Conservation (phyloP, 2,888 invertebrate genomes). For the Globia sparganii region DNA sequence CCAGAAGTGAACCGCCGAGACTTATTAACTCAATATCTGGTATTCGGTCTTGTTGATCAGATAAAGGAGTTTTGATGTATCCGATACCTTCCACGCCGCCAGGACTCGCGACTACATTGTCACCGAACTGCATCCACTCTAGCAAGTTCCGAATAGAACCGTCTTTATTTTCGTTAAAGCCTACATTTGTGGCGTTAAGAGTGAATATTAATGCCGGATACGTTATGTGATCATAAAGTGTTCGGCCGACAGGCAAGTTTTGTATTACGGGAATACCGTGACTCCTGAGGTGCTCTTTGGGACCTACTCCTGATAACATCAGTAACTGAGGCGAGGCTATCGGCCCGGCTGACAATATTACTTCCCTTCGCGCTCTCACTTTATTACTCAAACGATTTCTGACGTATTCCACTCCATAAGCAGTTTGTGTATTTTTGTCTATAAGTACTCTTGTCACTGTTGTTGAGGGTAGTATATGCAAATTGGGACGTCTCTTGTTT, state of each 20-base stretch:
- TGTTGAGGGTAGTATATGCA: slow-evolving; percentile 90
- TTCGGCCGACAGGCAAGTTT: slow-evolving; percentile 91
- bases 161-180: slow-evolving; percentile 74
- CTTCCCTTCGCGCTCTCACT: slow-evolving; percentile 91
- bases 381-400: slow-evolving; percentile 81
- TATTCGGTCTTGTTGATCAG: slow-evolving; percentile 85
- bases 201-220: slow-evolving; percentile 93
- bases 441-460: slow-evolving; percentile 90
- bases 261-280: slow-evolving; percentile 89
- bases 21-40: slow-evolving; percentile 94
- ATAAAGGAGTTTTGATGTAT: slow-evolving; percentile 91
- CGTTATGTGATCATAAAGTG: slow-evolving; percentile 91
- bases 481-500: slow-evolving; percentile 87
- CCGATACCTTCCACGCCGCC: slow-evolving; percentile 92
- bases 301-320: slow-evolving; percentile 94
- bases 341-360: slow-evolving; percentile 94
- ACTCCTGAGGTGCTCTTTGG: slow-evolving; percentile 89
- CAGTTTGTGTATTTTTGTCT: slow-evolving; percentile 83
- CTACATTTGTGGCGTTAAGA: slow-evolving; percentile 80
- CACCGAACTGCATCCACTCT: slow-evolving; percentile 78
- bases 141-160: slow-evolving; percentile 69
- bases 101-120: slow-evolving; percentile 87
- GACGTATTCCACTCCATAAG: slow-evolving; percentile 90
- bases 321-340: slow-evolving; percentile 95
- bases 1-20: slow-evolving; percentile 86